These are phyloP conservation scores for Sebastes flavidus DNA, from an alignment of 2,797 vertebrate species.

Conservation along the genomic window DNA sequence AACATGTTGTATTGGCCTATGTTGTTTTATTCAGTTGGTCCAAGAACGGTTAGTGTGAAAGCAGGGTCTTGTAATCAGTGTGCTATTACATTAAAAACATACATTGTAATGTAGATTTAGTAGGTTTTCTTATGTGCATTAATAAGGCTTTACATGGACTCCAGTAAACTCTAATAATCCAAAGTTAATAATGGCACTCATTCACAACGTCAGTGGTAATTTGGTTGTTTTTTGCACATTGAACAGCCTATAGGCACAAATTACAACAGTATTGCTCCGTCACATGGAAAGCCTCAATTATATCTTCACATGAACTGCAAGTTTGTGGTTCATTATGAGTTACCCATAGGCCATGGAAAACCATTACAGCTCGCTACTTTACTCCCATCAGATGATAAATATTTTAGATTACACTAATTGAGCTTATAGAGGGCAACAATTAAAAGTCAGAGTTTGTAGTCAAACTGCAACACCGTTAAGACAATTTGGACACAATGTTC, in stretches of 20 bases:
- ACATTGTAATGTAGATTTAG: not conserved
- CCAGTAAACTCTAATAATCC: not conserved
- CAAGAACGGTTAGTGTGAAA: not conserved
- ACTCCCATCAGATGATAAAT: not conserved
- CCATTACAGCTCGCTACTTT: not conserved
- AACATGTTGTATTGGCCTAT: not conserved
- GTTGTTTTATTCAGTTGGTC: not conserved
- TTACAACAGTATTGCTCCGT: not conserved
- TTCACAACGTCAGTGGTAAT: not conserved
- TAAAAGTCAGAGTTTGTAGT: not conserved
- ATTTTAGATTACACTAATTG: constrained; percentile 7
- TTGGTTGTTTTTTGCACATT: not conserved
- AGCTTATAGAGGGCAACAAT: not conserved
- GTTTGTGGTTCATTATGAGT: constrained; percentile 9
- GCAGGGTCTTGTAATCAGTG: not conserved
- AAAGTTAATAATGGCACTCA: not conserved
- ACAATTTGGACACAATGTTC: not conserved
- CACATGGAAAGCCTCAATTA: not conserved
- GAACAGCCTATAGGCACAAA: not conserved
- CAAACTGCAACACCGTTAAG: not conserved
- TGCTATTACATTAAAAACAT: not conserved
- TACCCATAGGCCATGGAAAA: not conserved
- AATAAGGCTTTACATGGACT: not conserved
- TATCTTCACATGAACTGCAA: constrained; percentile 1
- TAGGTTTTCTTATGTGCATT: not conserved